Percentiles rank a stretch among this genome's conserved stretches.
phyloP scores from a whole-genome alignment of 2,113 vertebrate species.

The Periophthalmus modestus region DNA sequence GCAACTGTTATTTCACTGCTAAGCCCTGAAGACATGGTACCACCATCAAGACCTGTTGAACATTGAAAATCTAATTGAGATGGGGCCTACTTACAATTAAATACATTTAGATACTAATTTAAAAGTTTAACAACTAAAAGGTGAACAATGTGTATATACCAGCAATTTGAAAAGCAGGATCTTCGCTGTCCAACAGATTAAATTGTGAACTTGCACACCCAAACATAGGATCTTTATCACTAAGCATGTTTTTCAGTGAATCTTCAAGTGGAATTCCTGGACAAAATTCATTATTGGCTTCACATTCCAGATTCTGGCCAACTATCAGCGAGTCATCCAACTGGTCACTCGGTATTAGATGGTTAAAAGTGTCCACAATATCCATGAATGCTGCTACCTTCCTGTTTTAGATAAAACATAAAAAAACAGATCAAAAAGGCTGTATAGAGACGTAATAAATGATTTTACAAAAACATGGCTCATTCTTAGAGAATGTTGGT shows the following conservation, averaged over 20 bases:
- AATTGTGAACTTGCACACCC: slow-evolving; percentile 97
- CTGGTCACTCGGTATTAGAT: slow-evolving; percentile 99
- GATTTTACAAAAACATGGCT: background rate
- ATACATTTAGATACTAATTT: background rate
- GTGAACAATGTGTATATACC: slow-evolving; percentile 70
- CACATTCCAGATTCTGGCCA: slow-evolving; percentile 96
- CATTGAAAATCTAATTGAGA: background rate
- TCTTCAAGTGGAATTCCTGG: slow-evolving; percentile 87
- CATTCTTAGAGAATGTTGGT: background rate
- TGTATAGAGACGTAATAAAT: background rate
- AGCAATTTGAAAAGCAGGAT: slow-evolving; percentile 88
- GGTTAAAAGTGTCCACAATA: slow-evolving; percentile 98
- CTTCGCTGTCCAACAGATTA: slow-evolving; percentile 94
- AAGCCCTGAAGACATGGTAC: slow-evolving; percentile 79
- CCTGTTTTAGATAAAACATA: slow-evolving; percentile 72
- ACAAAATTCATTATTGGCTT: slow-evolving; percentile 96
- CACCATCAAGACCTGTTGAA: slow-evolving; percentile 81
- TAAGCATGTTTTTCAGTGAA: slow-evolving; percentile 99
- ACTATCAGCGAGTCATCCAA: slow-evolving; percentile 95
- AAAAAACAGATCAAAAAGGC: background rate
- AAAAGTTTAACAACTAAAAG: background rate
- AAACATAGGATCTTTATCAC: slow-evolving; percentile 99
- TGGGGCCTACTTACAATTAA: background rate
- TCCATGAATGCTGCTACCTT: slow-evolving; percentile 98
- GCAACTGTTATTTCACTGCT: slow-evolving; percentile 72